Percentiles rank a stretch among this genome's conserved stretches.
phyloP scores from a whole-genome alignment of 2,797 vertebrate genomes.

The Pipistrellus pygmaeus region DNA sequence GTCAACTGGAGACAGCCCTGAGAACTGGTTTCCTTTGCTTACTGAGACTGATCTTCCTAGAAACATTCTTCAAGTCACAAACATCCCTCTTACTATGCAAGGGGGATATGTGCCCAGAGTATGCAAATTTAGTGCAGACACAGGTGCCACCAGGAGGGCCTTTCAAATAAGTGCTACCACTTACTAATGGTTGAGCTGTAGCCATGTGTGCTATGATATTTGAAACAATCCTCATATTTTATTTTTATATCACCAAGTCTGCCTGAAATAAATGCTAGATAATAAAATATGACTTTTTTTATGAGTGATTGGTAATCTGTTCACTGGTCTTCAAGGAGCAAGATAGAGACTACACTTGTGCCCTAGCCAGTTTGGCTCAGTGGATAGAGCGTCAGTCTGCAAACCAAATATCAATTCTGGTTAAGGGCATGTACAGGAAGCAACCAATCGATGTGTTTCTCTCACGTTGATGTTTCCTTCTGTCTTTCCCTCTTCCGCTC shows the following conservation, averaged over 20 bases:
- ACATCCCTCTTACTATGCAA: neutral
- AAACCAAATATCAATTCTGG: too few species aligned
- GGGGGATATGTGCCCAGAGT: neutral
- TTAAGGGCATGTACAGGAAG: too few species aligned
- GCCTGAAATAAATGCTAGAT: conserved; percentile 49
- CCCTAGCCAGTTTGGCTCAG: too few species aligned
- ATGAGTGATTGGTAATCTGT: neutral
- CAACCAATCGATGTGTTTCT: too few species aligned
- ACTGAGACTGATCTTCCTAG: neutral
- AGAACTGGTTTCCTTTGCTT: neutral
- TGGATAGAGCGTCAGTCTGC: too few species aligned
- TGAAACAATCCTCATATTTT: conserved; percentile 32
- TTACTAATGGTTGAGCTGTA: neutral
- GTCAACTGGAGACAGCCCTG: neutral
- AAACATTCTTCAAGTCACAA: neutral
- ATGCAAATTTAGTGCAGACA: conserved; percentile 3
- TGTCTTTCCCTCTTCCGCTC: too few species aligned
- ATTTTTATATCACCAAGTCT: conserved; percentile 5
- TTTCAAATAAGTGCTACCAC: conserved; percentile 54
- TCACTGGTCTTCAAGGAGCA: neutral
- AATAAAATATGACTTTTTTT: conserved; percentile 43
- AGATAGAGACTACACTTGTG: neutral
- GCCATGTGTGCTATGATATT: neutral
- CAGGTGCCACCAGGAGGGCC: neutral
- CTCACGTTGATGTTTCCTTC: too few species aligned